Evolutionary conservation across 92 coral and sea anemone genomes (phyloP).

Genomic region (Porites divaricata): DNA sequence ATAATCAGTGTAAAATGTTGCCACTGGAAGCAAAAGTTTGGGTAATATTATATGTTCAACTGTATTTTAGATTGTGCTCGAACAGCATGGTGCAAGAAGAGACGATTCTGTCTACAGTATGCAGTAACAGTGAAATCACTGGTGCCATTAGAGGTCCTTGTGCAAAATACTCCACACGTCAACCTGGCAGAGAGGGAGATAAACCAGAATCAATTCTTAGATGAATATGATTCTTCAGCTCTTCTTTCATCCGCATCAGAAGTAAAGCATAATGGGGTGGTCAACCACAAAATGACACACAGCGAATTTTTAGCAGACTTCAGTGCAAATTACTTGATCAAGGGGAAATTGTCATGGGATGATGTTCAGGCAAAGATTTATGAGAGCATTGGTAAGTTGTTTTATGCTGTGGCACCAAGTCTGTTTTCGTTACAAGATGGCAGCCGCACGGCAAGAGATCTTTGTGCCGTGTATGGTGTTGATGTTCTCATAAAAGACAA

Average conservation of each 20-base stretch:
- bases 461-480: constrained; percentile 81
- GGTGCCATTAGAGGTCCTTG: constrained; percentile 61
- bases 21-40: no score
- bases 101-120: constrained; percentile 81
- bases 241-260: constrained; percentile 31
- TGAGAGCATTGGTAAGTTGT: constrained; percentile 63
- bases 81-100: constrained; percentile 67
- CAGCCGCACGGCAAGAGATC: neutral
- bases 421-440: constrained; percentile 47
- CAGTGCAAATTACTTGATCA: constrained; percentile 47
- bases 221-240: constrained; percentile 69
- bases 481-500: constrained; percentile 75
- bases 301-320: constrained; percentile 67
- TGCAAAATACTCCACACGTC: constrained; percentile 81
- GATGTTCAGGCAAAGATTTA: constrained; percentile 54
- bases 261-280: constrained; percentile 13
- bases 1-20: no score
- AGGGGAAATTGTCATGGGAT: constrained; percentile 58
- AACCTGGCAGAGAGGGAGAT: constrained; percentile 55
- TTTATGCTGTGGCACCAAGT: constrained; percentile 60
- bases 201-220: constrained; percentile 50
- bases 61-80: constrained; percentile 55
- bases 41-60: neutral
- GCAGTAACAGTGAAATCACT: constrained; percentile 71
- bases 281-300: constrained; percentile 60